Base-by-base conservation (phyloP, 2,797 vertebrate species). In the Acanthurus tractus region DNA sequence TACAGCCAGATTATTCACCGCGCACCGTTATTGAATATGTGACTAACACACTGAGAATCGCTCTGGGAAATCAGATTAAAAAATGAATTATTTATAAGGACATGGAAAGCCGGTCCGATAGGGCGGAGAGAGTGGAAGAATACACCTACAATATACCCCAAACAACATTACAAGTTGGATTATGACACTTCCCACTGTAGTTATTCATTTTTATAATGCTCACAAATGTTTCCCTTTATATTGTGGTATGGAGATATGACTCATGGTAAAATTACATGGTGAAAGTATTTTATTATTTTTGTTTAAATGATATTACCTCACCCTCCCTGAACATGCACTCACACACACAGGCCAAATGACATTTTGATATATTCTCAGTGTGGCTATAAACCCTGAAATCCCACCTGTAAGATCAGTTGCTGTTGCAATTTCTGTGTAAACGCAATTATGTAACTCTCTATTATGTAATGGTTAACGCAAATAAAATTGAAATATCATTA, bases 1-100 rank as follows among this genome's bases (percentile, higher is more conserved):
- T 83, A 90, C 76, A 89, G 87, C 83, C 86, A 93, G 91, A 95
- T 94, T 93, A 93, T 92, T 93, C 93, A 92, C 87, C 48, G 82
- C 40, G 72, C 73, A 15, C 63, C 79, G 88, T 95, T 94, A 94
- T 94, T 94, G 93, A 94, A 94, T 94, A 94, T 93, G 92, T 94
- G 93, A 94, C 92, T 94, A 94, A 94, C 90, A 92, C 92, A 91
- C 58, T 92, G 91, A 90, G 92, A 94, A 91, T 90, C 86, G 91
- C 93, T 93, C 82, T 89, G 92, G 92, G 92, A 94, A 94, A 94
- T 94, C 93, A 94, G 92, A 94, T 94, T 94, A 94, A 94, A 93
- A 94, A 88, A 95, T 94, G 91, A 93, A 94, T 95, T 93, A 94
- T 94, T 94, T 92, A 94, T 94, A 88, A 92, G 91, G 89, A 94